These are phyloP conservation scores for Psittacula echo DNA, from an alignment of 2,797 vertebrate genomes.

Conservation along the genomic window DNA sequence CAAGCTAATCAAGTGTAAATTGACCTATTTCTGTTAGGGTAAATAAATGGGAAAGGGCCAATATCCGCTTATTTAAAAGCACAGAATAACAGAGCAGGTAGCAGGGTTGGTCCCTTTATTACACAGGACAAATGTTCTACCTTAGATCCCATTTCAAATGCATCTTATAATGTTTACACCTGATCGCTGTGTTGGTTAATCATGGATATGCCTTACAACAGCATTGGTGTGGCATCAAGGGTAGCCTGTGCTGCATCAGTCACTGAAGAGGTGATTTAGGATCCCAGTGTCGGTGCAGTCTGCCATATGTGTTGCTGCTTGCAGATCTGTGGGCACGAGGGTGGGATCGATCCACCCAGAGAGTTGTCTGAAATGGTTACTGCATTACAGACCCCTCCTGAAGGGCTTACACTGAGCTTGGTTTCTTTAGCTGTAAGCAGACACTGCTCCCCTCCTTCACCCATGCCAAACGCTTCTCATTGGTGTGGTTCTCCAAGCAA, in stretches of 20 bases:
- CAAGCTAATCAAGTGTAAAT: not conserved
- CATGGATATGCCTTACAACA: not conserved
- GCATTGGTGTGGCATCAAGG: not conserved
- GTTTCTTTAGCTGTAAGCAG: not conserved
- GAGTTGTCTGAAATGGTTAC: not conserved
- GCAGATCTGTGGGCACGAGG: not conserved
- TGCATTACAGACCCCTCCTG: not conserved
- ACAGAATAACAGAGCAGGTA: not conserved
- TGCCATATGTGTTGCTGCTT: not conserved
- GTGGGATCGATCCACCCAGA: too few relatives aligned
- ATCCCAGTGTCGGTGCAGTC: not conserved
- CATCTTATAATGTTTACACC: accelerated
- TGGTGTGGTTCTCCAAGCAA: accelerated
- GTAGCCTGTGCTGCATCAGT: not conserved
- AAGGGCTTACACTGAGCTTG: not conserved
- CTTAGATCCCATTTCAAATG: not conserved
- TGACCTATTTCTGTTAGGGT: not conserved
- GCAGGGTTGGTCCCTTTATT: not conserved
- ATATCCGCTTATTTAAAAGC: not conserved
- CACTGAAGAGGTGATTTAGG: not conserved
- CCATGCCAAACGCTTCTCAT: accelerated
- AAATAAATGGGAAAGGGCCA: not conserved
- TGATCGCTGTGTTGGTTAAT: not conserved
- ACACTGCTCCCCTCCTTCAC: not conserved
- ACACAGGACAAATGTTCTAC: not conserved